These are phyloP conservation scores for Periparus ater DNA, from an alignment of 2,797 vertebrate genomes.

Conservation along the genomic window DNA sequence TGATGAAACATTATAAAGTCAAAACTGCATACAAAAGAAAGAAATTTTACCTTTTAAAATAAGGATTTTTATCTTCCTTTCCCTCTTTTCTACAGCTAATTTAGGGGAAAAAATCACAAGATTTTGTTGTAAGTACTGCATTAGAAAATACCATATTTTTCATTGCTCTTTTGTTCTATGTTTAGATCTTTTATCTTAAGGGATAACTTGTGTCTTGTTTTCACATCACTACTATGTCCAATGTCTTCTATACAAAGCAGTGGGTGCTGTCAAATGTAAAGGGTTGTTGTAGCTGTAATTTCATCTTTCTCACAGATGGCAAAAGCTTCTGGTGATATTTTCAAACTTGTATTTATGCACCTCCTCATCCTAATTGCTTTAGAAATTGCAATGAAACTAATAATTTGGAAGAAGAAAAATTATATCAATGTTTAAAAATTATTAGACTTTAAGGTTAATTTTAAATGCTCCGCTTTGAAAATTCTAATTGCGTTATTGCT, in stretches of 20 bases:
- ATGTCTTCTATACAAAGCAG: not conserved
- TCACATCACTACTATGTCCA: not conserved
- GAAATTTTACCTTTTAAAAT: not conserved
- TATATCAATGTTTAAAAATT: not conserved
- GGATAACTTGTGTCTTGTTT: not conserved
- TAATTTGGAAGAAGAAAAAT: not conserved
- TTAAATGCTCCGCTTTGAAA: not conserved
- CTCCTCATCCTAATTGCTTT: not conserved
- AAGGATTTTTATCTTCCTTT: not conserved
- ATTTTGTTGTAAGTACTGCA: not conserved
- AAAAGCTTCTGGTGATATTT: not conserved
- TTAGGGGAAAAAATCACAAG: not conserved
- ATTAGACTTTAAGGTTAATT: not conserved
- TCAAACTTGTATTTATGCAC: not conserved
- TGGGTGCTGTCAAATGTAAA: not conserved
- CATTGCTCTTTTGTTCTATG: not conserved
- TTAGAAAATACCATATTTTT: not conserved
- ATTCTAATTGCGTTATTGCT: not conserved
- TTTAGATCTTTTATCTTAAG: not conserved
- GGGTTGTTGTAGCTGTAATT: not conserved
- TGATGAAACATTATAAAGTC: not conserved
- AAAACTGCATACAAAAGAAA: not conserved
- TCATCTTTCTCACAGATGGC: conserved; percentile 10
- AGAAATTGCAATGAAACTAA: not conserved
- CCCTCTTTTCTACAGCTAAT: not conserved